Percentiles rank a stretch among this genome's conserved stretches.
These are phyloP conservation scores for Virgularia gustaviana DNA, from an alignment of 92 coral and sea anemone species.

Conservation along the genomic window DNA sequence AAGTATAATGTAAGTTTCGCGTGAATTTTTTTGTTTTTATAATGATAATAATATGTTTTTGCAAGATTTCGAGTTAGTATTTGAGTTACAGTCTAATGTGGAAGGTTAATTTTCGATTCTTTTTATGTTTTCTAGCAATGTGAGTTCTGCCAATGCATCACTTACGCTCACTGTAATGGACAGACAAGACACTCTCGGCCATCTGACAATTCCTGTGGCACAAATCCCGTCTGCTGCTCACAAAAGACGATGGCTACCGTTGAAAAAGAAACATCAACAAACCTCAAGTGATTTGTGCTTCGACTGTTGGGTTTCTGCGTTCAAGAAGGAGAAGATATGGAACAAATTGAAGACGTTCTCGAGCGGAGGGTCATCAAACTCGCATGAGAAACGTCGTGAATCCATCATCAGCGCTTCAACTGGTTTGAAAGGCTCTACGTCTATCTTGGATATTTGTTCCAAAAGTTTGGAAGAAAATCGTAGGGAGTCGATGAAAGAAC, in stretches of 20 bases:
- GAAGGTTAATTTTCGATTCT: not conserved
- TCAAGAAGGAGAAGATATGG: conserved; percentile 46
- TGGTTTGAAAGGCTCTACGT: conserved; percentile 73
- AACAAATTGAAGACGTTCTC: conserved; percentile 26
- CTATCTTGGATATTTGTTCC: conserved; percentile 73
- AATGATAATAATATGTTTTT: not conserved
- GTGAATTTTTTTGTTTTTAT: not conserved
- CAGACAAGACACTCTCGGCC: conserved; percentile 71
- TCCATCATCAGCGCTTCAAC: conserved; percentile 77
- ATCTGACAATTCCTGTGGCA: conserved; percentile 69
- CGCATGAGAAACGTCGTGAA: conserved; percentile 61
- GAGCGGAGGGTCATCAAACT: not conserved
- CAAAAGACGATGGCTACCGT: conserved; percentile 91
- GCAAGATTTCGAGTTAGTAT: not conserved
- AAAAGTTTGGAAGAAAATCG: conserved; percentile 13
- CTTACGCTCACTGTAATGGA: conserved; percentile 81
- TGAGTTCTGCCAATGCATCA: conserved; percentile 66
- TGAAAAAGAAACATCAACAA: conserved; percentile 62
- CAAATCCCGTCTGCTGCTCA: conserved; percentile 92
- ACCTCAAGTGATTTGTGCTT: conserved; percentile 87
- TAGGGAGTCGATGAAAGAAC: conserved; percentile 1
- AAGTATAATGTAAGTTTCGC: conserved; percentile 69
- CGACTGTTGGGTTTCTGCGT: conserved; percentile 87
- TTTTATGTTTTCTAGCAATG: conserved; percentile 49
- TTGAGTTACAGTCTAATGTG: not conserved